Evolutionary conservation across 2,888 invertebrate species (phyloP).

Genomic region (Microchrysa polita): DNA sequence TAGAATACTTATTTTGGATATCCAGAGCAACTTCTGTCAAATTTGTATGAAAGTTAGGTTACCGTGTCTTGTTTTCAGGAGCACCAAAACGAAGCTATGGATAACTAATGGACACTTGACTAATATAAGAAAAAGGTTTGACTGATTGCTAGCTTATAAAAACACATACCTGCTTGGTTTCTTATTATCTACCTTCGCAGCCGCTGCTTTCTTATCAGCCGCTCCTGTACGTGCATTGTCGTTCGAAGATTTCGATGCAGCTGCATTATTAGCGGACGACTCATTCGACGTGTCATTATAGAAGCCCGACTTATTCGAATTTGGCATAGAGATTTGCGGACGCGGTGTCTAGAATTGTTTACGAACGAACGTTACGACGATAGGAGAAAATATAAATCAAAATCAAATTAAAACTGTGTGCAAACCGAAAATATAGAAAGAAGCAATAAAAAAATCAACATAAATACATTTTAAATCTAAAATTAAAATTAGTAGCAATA

Average conservation of each 20-base stretch:
- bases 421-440: too few relatives aligned
- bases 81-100: too few relatives aligned
- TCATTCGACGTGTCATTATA: conserved; percentile 53
- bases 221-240: not conserved
- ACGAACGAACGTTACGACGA: conserved; percentile 27
- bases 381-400: conserved; percentile 16
- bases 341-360: conserved; percentile 50
- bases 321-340: conserved; percentile 70
- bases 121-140: too few relatives aligned
- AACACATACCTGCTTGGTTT: conserved; percentile 29
- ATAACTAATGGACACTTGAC: too few relatives aligned
- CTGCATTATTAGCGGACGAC: not conserved
- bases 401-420: conserved; percentile 2
- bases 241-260: not conserved
- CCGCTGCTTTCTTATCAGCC: conserved; percentile 24
- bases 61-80: too few relatives aligned
- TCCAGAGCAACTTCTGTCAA: too few relatives aligned
- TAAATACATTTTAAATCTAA: not conserved
- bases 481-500: not conserved
- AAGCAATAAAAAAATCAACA: not conserved
- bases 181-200: conserved; percentile 12
- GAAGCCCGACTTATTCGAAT: conserved; percentile 62
- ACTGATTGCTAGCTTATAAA: too few relatives aligned
- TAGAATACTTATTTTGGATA: too few relatives aligned
- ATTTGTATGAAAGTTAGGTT: too few relatives aligned